Base-by-base conservation (phyloP, 2,113 vertebrate genomes). In the Pagrus major region DNA sequence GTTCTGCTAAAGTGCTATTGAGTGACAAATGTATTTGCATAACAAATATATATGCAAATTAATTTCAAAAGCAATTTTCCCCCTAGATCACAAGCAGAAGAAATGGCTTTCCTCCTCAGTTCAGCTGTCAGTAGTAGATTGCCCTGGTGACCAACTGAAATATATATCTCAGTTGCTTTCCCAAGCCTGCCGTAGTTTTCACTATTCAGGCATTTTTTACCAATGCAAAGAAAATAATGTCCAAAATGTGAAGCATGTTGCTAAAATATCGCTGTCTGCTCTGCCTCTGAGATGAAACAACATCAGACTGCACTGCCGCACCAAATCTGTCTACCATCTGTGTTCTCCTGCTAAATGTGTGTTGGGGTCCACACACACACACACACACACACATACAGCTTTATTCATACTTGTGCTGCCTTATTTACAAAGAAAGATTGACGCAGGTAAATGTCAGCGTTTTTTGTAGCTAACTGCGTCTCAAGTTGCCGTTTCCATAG, bases 401-500 rank as follows among this genome's bases (percentile, higher is more conserved):
- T n/a, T n/a, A n/a, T n/a, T n/a, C n/a, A n/a, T n/a, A n/a, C n/a
- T n/a, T n/a, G n/a, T n/a, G 15, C 27, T 11, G 29, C 64, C 68
- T 63, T 56, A 80, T 73, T 21, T 31, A n/a, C 29, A 69, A 33
- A 73, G 21, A 72, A 20, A 65, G 35, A 58, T 6, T 51, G 72
- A 75, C 70, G 67, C 76, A 67, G 64, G 71, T 80, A 86, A 88
- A 78, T 84, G 79, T 81, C 61, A 86, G 18, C 49, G 64, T 86
- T 90, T 84, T n/a, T 69, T 7, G 37, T 56, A 33, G 55, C 76
- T 18, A 49, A 64, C 70, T 84, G 79, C n/a, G 16, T 86, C 82
- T 89, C 29, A 76, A 86, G 73, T 76, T 81, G 47, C 29, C 0
- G 91, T 92, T 87, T 76, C 92, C 87, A 92, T 89, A 80, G 92